phyloP scores from a whole-genome alignment of 2,797 vertebrate species.

The Cyclura pinguis region DNA sequence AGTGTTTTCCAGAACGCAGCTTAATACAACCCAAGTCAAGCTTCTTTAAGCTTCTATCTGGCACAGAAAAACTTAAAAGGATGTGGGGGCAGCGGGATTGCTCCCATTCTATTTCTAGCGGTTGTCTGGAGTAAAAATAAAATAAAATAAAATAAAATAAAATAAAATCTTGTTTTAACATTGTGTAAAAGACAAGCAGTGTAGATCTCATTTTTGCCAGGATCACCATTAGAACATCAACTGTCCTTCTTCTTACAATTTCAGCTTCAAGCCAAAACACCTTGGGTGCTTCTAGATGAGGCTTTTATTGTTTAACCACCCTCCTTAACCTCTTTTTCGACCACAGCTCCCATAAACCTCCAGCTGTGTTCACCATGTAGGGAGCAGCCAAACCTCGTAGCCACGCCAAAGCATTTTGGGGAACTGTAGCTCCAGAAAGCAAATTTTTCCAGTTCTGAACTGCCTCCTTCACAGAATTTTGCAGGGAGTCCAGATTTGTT shows the following conservation, averaged over 20 bases:
- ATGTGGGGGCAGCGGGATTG: background rate
- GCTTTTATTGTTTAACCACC: no score
- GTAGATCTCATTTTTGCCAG: background rate
- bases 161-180: slow-evolving; percentile 4
- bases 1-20: slow-evolving; percentile 50
- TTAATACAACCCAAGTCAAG: slow-evolving; percentile 34
- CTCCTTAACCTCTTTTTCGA: background rate
- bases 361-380: background rate
- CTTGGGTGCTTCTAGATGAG: no score
- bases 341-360: background rate
- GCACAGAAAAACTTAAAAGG: background rate
- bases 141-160: background rate
- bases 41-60: slow-evolving; percentile 25
- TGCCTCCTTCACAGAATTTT: no score
- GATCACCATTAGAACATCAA: slow-evolving; percentile 16
- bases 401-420: background rate
- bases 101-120: slow-evolving; percentile 30
- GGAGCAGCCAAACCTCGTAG: no score
- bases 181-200: background rate
- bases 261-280: no score
- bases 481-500: no score
- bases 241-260: background rate
- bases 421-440: background rate
- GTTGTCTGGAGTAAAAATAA: background rate
- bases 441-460: background rate